phyloP scores from a whole-genome alignment of 2,113 vertebrate species.

The Puntigrus tetrazona region DNA sequence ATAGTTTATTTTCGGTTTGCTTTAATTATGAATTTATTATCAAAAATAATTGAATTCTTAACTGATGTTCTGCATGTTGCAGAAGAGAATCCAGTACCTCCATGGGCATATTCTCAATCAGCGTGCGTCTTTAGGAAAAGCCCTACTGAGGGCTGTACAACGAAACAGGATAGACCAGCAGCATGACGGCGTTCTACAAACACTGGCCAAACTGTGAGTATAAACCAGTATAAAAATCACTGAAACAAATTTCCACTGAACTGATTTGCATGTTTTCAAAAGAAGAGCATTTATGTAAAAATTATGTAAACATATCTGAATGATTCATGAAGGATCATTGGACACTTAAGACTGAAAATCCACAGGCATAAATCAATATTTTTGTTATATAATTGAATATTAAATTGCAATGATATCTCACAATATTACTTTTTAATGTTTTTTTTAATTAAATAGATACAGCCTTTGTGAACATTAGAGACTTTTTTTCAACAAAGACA shows the following conservation, averaged over 20 bases:
- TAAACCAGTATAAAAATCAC: neutral
- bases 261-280: too few relatives aligned
- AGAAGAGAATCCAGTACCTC: constrained; percentile 81
- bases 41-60: neutral
- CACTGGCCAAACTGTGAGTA: constrained; percentile 71
- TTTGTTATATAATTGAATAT: neutral
- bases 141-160: constrained; percentile 59
- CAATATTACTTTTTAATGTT: neutral
- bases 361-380: neutral
- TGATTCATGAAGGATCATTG: too few relatives aligned
- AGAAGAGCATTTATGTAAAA: too few relatives aligned
- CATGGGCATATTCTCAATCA: constrained; percentile 79
- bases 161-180: constrained; percentile 28
- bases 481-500: neutral
- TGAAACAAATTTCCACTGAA: neutral
- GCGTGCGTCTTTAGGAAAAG: constrained; percentile 57
- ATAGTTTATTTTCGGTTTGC: neutral
- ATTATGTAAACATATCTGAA: too few relatives aligned
- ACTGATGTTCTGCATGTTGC: constrained; percentile 28
- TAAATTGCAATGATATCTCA: neutral
- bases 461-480: neutral
- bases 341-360: too few relatives aligned
- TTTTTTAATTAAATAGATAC: neutral
- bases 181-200: constrained; percentile 54
- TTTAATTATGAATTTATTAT: neutral